A percentile compares a stretch with the other conserved stretches of the same genome.
Conservation (phyloP, 2,888 invertebrate genomes). For the Apotomis capreana region DNA sequence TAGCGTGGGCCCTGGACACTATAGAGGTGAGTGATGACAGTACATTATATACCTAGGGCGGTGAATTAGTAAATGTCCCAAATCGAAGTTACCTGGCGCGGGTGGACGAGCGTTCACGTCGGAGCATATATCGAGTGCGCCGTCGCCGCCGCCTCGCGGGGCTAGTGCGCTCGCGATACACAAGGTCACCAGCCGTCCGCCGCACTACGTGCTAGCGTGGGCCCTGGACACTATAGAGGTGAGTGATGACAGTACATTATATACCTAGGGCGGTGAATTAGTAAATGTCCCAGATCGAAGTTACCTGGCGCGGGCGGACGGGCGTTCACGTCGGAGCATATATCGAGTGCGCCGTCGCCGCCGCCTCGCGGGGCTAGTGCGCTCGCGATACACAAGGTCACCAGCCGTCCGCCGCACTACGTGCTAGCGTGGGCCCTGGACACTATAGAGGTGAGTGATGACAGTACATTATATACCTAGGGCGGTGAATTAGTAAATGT, state of each 20-base stretch:
- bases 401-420: conserved; percentile 49
- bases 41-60: no score
- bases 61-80: no score
- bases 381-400: conserved; percentile 69
- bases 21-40: conserved; percentile 26
- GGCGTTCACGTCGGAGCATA: not conserved
- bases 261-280: not conserved
- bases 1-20: conserved; percentile 82
- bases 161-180: conserved; percentile 83
- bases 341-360: conserved; percentile 53
- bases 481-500: no score
- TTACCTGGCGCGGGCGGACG: no score
- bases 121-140: no score
- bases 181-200: conserved; percentile 82
- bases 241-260: not conserved
- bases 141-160: no score
- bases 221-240: conserved; percentile 67
- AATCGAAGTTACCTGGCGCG: no score
- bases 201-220: conserved; percentile 87
- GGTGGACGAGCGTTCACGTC: no score
- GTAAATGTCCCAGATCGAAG: no score
- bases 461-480: no score
- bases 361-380: conserved; percentile 77
- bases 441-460: not conserved
- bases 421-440: not conserved